Base-by-base conservation (phyloP, 2,797 vertebrate genomes). In the Rousettus madagascariensis region DNA sequence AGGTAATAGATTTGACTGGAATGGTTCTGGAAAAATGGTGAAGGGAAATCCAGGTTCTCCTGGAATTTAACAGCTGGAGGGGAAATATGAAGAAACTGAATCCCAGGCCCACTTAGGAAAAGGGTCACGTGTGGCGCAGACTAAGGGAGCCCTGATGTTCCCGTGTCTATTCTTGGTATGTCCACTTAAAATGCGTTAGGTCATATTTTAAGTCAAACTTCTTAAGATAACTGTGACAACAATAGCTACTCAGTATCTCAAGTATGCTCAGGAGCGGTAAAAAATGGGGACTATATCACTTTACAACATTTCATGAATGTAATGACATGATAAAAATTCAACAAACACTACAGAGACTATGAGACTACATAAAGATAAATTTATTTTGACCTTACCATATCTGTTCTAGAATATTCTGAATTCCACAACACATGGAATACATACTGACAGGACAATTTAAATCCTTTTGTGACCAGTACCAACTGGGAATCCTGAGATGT, bases 371-470 rank as follows among this genome's bases (percentile, higher is more conserved):
- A 94, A 82, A 63, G 13, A 77, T 41, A 87, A 69, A 41, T 33
- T 85, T 46, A 94, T 78, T 92, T 91, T 88, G 49, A 92, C 74
- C 93, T 97, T 93, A 97, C 96, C 83, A 4, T 3, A 7, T 2
- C 9, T 59, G 0, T 0, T 20, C 0, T 1, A 1, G 0, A 0
- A 0, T 0, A 0, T 0, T 0, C 30, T 0, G 0, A 0, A 10
- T 0, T 0, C 96, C 98, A 98, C 7, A 95, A 4, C 6, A 98
- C 63, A 24, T 99, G 99, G 96, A 96, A 99, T 6, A 99, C 98
- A 11, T 24, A 0, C 0, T 26, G 7, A 77, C 98, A 98, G 0
- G 16, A 1, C 36, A 99, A 97, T 0, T 5, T 12, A 91, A 95
- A 71, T 6, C 96, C 90, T 5, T 7, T 0, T 16, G 98, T 99